phyloP scores from a whole-genome alignment of 2,113 vertebrate species.

The cat (Felis catus) region F.catus_Fca126_mat1.0 CM031421.1:96654501-96655000 shows the following conservation, averaged over 20 bases:
- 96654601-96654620: slow-evolving; percentile 31
- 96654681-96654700: slow-evolving; percentile 40
- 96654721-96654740: fast-evolving
- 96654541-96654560: background rate
- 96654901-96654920: background rate
- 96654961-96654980: background rate
- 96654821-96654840: background rate
- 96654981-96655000: background rate
- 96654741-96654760: background rate
- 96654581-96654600: slow-evolving; percentile 19
- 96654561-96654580: background rate
- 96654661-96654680: slow-evolving; percentile 23
- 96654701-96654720: background rate
- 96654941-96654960: background rate
- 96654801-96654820: background rate
- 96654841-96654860: slow-evolving; percentile 17
- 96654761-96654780: background rate
- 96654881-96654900: fast-evolving
- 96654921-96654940: fast-evolving
- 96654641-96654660: slow-evolving; percentile 45
- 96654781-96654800: background rate
- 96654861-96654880: background rate
- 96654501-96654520: fast-evolving
- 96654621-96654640: slow-evolving; percentile 38
- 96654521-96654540: background rate